phyloP scores from a whole-genome alignment of 2,888 invertebrate genomes.

The Alloscopus bannaensis region DNA sequence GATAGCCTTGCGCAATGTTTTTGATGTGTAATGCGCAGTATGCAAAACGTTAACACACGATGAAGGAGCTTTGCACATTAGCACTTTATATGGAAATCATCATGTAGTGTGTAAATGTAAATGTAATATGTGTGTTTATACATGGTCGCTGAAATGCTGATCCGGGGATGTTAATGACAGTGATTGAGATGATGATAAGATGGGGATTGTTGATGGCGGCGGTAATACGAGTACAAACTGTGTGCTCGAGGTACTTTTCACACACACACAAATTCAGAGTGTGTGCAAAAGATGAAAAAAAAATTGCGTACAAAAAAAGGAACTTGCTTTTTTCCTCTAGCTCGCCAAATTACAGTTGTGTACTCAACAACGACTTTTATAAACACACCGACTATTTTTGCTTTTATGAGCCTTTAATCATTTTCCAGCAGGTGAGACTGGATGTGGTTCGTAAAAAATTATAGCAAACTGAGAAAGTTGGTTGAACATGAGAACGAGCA shows the following conservation, averaged over 20 bases:
- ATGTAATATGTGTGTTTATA: conserved; percentile 20
- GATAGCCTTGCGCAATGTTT: too few relatives aligned
- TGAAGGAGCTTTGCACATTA: conserved; percentile 34
- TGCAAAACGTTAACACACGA: conserved; percentile 19
- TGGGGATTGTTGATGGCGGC: conserved; percentile 12
- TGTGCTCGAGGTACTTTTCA: conserved; percentile 14
- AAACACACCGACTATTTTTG: too few relatives aligned
- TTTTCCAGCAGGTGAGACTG: too few relatives aligned
- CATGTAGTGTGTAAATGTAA: conserved; percentile 17
- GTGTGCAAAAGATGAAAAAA: neutral
- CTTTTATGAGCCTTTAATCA: too few relatives aligned
- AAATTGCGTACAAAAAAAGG: too few relatives aligned
- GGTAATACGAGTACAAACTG: conserved; percentile 10
- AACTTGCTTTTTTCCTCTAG: too few relatives aligned
- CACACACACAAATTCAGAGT: neutral
- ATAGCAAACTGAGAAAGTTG: too few relatives aligned
- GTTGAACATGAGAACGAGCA: too few relatives aligned
- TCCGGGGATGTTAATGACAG: conserved; percentile 24
- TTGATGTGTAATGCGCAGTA: neutral
- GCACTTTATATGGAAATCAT: conserved; percentile 42
- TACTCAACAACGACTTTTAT: too few relatives aligned
- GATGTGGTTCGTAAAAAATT: too few relatives aligned
- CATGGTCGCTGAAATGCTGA: conserved; percentile 22
- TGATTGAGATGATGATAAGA: conserved; percentile 15
- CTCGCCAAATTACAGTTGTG: too few relatives aligned